Conservation (phyloP, 1,140 invertebrate genomes). For the Magallana gigas region DNA sequence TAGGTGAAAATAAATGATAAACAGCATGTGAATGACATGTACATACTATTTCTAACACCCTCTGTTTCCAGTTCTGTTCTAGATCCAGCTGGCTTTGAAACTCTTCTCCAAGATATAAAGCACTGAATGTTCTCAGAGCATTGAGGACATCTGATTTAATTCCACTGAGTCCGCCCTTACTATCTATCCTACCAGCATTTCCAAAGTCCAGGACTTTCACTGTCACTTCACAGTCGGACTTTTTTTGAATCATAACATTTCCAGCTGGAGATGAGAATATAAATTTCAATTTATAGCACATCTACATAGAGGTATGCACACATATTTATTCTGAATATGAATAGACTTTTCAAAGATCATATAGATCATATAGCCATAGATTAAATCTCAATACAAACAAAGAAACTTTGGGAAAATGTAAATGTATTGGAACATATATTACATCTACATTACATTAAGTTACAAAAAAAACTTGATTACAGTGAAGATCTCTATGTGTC, state of each 20-base stretch:
- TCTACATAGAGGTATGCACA: no score
- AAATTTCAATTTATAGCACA: no score
- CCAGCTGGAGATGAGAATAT: constrained; percentile 52
- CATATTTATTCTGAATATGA: no score
- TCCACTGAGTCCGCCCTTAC: constrained; percentile 41
- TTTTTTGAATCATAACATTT: constrained; percentile 62
- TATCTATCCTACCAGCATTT: constrained; percentile 50
- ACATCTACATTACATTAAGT: no score
- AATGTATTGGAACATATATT: no score
- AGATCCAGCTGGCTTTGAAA: constrained; percentile 31
- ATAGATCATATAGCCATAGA: no score
- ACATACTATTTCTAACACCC: not conserved
- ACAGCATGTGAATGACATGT: no score
- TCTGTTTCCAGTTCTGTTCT: constrained; percentile 17
- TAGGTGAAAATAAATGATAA: no score
- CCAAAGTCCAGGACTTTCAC: constrained; percentile 65
- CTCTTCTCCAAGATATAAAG: constrained; percentile 36
- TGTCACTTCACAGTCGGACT: constrained; percentile 42
- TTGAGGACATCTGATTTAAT: constrained; percentile 48
- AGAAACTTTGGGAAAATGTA: no score
- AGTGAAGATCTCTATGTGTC: constrained; percentile 63
- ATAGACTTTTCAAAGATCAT: no score
- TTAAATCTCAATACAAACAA: no score
- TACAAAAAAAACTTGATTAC: constrained; percentile 41
- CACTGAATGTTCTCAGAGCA: constrained; percentile 51